phyloP scores from a whole-genome alignment of 1,140 invertebrate species.

The Pseudobourletiella spinata region DNA sequence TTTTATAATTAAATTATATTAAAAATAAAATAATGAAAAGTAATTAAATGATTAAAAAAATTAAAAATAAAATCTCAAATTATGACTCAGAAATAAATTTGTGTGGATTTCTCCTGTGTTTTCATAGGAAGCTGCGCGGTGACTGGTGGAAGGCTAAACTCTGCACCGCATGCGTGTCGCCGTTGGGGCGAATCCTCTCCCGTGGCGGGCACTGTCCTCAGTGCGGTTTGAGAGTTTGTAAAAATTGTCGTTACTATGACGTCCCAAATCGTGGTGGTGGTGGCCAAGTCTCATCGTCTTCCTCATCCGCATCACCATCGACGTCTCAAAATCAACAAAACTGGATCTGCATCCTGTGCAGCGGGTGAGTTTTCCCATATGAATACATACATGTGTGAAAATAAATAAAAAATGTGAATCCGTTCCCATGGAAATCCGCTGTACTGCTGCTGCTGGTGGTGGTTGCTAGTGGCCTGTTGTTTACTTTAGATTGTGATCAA shows the following conservation, averaged over 20 bases:
- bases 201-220: slow-evolving; percentile 28
- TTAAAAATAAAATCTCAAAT: not conserved
- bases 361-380: slow-evolving; percentile 1
- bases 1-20: no score
- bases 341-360: slow-evolving; percentile 32
- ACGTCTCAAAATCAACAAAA: no score
- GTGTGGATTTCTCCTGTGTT: not conserved
- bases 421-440: no score
- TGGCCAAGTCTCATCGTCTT: no score
- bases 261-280: not conserved
- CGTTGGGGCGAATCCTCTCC: slow-evolving; percentile 21
- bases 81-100: not conserved
- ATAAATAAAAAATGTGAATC: no score
- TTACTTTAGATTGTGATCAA: not conserved
- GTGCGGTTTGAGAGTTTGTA: slow-evolving; percentile 31
- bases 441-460: no score
- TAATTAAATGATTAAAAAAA: not conserved
- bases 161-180: slow-evolving; percentile 29
- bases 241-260: slow-evolving; percentile 23
- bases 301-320: no score
- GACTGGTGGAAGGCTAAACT: slow-evolving; percentile 30
- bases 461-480: no score
- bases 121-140: slow-evolving; percentile 23
- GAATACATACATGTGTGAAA: not conserved
- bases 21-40: not conserved